These are phyloP conservation scores for Eretmodus cyanostictus DNA, from an alignment of 2,113 vertebrate species.

Conservation along the genomic window DNA sequence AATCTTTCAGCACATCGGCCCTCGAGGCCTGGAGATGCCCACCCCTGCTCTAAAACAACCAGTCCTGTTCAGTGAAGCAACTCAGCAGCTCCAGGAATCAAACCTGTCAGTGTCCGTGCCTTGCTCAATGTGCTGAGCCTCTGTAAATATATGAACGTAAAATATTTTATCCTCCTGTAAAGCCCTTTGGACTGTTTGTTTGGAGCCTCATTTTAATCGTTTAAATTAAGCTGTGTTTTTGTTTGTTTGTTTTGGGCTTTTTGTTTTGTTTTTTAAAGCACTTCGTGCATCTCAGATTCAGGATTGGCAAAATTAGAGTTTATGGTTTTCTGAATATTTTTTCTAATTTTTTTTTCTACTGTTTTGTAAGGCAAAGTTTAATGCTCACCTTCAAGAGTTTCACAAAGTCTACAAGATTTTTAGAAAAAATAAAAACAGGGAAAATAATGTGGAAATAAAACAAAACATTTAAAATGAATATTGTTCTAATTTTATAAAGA, in stretches of 20 bases:
- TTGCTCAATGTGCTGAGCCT: not conserved
- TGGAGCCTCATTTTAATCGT: not conserved
- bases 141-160: not conserved
- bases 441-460: not conserved
- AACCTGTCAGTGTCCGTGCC: not conserved
- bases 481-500: not conserved
- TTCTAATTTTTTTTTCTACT: not conserved
- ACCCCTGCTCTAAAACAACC: not conserved
- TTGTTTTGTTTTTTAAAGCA: not conserved
- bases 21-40: not conserved
- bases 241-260: not conserved
- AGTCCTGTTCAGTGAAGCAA: not conserved
- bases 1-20: not conserved
- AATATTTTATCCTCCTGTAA: not conserved
- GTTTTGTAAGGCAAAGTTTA: not conserved
- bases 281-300: not conserved
- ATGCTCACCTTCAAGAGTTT: not conserved
- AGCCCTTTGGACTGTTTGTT: not conserved
- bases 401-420: not conserved
- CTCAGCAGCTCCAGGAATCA: not conserved
- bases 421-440: not conserved
- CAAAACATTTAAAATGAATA: not conserved
- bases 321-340: not conserved
- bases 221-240: not conserved
- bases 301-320: not conserved